phyloP scores from a whole-genome alignment of 64 coral and sea anemone species.

The Dendronephthya gigantea region DNA sequence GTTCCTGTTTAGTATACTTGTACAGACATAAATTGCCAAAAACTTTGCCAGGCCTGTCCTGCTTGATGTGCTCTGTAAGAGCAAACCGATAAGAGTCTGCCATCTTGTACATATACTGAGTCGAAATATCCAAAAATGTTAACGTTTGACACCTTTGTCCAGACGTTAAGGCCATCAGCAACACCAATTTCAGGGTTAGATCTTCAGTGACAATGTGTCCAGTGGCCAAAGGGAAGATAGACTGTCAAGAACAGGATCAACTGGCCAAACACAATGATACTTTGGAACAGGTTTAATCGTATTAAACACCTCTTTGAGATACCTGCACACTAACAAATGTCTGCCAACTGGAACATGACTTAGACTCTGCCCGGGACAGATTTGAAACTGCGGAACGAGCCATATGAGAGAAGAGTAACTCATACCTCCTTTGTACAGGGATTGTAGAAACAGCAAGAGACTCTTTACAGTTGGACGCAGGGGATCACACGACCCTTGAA shows the following conservation, averaged over 20 bases:
- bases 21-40: conserved; percentile 43
- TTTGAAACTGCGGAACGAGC: no score
- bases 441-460: not conserved
- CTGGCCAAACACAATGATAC: no score
- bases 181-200: not conserved
- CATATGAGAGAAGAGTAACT: no score
- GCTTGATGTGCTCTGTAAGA: conserved; percentile 27
- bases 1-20: conserved; percentile 39
- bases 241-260: not conserved
- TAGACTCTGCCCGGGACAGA: no score
- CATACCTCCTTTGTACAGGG: not conserved
- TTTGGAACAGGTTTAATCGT: no score
- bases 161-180: not conserved
- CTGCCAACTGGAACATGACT: not conserved
- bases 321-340: not conserved
- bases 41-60: no score
- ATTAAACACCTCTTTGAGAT: conserved; percentile 16
- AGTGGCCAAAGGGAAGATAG: not conserved
- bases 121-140: not conserved
- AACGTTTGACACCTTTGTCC: no score
- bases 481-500: no score
- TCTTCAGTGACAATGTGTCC: not conserved
- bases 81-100: conserved; percentile 26
- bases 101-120: not conserved
- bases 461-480: no score